Evolutionary conservation across 2,113 vertebrate genomes (phyloP).

Genomic region (Centrocercus urophasianus): DNA sequence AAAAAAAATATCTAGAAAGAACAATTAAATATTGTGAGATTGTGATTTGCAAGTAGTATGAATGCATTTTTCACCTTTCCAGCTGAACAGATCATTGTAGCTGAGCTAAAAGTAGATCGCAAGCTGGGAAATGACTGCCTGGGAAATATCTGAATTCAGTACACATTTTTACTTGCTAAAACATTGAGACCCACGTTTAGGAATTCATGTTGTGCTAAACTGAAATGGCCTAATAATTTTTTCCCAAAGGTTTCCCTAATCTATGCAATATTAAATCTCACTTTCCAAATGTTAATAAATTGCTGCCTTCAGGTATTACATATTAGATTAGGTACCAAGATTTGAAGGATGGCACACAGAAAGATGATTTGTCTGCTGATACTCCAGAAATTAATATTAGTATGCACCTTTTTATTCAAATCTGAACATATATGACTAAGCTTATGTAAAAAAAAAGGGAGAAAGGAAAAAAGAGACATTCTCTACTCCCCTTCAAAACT

Average conservation of each 20-base stretch:
- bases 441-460: rapidly evolving
- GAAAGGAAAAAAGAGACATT: rapidly evolving
- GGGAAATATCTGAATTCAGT: not conserved
- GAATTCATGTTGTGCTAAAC: not conserved
- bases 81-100: not conserved
- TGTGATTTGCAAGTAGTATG: not conserved
- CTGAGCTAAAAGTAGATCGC: not conserved
- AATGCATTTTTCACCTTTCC: not conserved
- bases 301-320: not conserved
- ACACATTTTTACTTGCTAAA: not conserved
- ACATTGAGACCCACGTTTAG: not conserved
- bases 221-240: not conserved
- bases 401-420: not conserved
- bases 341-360: not conserved
- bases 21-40: not conserved
- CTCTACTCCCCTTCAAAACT: rapidly evolving
- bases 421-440: not conserved
- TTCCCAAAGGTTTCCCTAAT: not conserved
- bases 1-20: not conserved
- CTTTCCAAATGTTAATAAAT: not conserved
- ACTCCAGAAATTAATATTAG: not conserved
- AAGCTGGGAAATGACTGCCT: not conserved
- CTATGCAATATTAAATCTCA: not conserved
- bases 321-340: not conserved
- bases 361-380: not conserved